Conservation (phyloP, 2,797 vertebrate genomes). For the Chromis chromis region DNA sequence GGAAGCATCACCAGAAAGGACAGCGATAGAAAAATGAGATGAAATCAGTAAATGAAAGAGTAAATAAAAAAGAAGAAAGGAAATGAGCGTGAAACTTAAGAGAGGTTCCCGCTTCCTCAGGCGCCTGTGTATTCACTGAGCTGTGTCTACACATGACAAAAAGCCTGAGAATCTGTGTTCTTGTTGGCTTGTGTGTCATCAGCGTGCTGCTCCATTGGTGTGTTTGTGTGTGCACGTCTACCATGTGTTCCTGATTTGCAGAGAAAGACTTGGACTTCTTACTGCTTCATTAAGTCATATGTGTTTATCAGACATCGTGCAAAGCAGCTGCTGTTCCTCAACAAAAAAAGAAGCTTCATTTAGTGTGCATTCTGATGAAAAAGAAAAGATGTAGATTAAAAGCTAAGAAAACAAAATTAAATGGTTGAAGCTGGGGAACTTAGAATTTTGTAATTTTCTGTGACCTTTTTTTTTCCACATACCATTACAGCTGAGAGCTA, state of each 20-base stretch:
- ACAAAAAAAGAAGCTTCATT: slow-evolving; percentile 36
- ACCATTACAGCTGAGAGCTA: neutral
- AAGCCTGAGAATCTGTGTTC: slow-evolving; percentile 39
- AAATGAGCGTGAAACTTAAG: slow-evolving; percentile 26
- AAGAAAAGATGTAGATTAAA: neutral
- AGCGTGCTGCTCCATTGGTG: slow-evolving; percentile 29
- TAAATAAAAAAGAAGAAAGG: neutral
- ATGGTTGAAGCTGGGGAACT: neutral
- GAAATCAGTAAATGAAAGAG: neutral
- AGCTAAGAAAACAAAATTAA: neutral
- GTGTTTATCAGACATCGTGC: slow-evolving; percentile 75
- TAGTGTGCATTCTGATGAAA: neutral
- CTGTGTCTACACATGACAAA: slow-evolving; percentile 46
- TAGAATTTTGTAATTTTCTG: neutral
- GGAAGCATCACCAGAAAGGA: neutral
- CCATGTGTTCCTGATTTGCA: slow-evolving; percentile 82
- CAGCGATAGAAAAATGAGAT: neutral
- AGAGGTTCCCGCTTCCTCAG: slow-evolving; percentile 46
- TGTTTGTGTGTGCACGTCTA: slow-evolving; percentile 42
- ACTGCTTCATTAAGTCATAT: slow-evolving; percentile 79
- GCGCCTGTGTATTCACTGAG: slow-evolving; percentile 36
- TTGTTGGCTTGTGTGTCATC: slow-evolving; percentile 56
- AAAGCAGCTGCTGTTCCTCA: slow-evolving; percentile 66
- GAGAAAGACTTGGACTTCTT: slow-evolving; percentile 73
- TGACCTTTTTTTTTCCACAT: slow-evolving; percentile 4